Base-by-base conservation (phyloP, 2,888 invertebrate genomes). In the Fabriciana adippe region DNA sequence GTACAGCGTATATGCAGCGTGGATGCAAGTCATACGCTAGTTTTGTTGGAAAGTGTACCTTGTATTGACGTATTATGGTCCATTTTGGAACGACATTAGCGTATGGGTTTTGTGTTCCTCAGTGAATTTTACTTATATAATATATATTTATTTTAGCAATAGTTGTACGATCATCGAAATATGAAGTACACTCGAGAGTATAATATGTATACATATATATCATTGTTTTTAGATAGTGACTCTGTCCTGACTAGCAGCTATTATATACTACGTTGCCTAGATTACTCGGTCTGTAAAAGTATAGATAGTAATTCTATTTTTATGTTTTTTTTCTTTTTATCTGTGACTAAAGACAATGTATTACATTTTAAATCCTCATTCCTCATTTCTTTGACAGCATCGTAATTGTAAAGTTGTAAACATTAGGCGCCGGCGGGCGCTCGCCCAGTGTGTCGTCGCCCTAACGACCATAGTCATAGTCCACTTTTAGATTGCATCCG, bases 381-480 rank as follows among this genome's bases (percentile, higher is more conserved):
- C 60, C 48, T 48, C 54, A 54, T 63, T 26, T 53, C n/a, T 16
- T 68, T 54, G 71, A 64, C 64, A 47, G 64, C 53, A 60, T 60
- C 56, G 59, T 31, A 13, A 55, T 55, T 50, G 53, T 55, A 55
- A 60, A 60, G 60, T 55, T 47, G 35, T 66, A 56, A 35, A 35
- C 56, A 45, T 65, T 51, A 64, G 69, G 48, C 78, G 78, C 79
- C 82, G 79, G 81, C 81, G 26, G 26, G 26, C 26, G 26, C 80
- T 82, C 18, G 18, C 18, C 81, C n/a, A n/a, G n/a, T n/a, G n/a
- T n/a, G n/a, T n/a, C n/a, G n/a, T n/a, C n/a, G n/a, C n/a, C n/a
- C n/a, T n/a, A n/a, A 81, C 79, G 76, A 75, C 76, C 72, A 79
- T 84, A 85, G 82, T 76, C 78, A 79, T 84, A 84, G 82, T 70